Evolutionary conservation across 2,797 vertebrate genomes (phyloP).

Genomic region (Sebastes kiyomatsui): DNA sequence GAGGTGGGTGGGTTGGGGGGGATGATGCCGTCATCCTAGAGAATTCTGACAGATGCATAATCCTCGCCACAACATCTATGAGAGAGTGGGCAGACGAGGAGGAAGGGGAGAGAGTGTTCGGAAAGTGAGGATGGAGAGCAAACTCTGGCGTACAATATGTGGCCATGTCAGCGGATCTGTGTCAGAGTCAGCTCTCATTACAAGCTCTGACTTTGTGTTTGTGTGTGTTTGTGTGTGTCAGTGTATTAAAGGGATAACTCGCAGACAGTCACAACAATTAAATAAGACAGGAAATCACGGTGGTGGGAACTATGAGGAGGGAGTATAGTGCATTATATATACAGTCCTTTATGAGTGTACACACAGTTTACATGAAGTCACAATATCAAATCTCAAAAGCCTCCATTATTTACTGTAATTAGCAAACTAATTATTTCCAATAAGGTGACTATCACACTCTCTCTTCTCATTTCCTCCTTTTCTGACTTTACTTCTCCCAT

Average conservation of each 20-base stretch:
- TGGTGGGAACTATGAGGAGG: neutral
- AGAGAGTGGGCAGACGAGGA: neutral
- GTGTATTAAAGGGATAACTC: constrained; percentile 9
- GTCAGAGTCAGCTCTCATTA: constrained; percentile 60
- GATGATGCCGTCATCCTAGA: constrained; percentile 4
- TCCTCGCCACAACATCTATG: constrained; percentile 21
- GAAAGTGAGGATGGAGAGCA: neutral
- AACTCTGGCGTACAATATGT: constrained; percentile 14
- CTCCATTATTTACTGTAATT: constrained; percentile 16
- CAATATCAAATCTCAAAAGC: neutral
- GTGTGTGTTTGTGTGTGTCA: neutral
- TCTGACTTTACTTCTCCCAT: neutral
- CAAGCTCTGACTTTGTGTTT: neutral
- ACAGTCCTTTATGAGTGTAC: neutral
- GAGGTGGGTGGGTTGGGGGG: neutral
- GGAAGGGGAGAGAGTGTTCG: neutral
- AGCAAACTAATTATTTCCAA: constrained; percentile 18
- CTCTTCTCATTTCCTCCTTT: constrained; percentile 1
- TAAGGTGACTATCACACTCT: neutral
- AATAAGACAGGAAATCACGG: neutral
- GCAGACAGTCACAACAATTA: constrained; percentile 18
- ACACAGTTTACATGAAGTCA: neutral
- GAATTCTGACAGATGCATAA: constrained; percentile 39
- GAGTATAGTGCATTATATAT: neutral
- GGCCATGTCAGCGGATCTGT: constrained; percentile 25